Percentiles rank a stretch among this genome's conserved stretches.
phyloP scores from a whole-genome alignment of 1,140 invertebrate genomes.

The Cydia strobilella region DNA sequence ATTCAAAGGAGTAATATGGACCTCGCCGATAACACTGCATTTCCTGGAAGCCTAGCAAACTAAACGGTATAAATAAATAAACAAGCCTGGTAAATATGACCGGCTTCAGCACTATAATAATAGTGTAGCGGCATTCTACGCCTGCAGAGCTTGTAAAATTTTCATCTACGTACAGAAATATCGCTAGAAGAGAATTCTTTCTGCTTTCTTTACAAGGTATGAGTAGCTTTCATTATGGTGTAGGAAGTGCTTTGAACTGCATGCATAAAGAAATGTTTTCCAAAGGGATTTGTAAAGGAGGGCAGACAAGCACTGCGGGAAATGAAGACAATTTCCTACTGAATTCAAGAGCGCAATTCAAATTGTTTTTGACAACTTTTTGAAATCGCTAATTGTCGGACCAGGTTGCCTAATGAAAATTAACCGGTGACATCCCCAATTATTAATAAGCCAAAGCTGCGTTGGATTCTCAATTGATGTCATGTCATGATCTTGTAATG shows the following conservation, averaged over 20 bases:
- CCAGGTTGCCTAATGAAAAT: too few species aligned
- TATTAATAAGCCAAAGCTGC: too few species aligned
- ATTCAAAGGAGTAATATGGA: too few species aligned
- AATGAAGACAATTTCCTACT: constrained; percentile 49
- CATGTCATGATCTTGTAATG: too few species aligned
- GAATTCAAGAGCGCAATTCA: constrained; percentile 3
- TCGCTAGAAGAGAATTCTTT: not conserved
- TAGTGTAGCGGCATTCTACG: not conserved
- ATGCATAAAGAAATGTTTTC: constrained; percentile 45
- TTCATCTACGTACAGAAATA: not conserved
- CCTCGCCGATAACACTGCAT: too few species aligned
- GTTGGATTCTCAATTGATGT: too few species aligned
- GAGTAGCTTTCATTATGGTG: constrained; percentile 41
- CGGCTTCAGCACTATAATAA: not conserved
- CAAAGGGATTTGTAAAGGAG: constrained; percentile 41
- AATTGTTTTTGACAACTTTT: not conserved
- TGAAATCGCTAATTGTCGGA: not conserved
- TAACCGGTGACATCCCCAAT: too few species aligned
- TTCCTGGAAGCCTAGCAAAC: too few species aligned
- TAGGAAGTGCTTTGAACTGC: constrained; percentile 46
- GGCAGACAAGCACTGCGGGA: constrained; percentile 45
- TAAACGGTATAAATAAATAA: too few species aligned
- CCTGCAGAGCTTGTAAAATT: not conserved
- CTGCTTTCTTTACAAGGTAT: constrained; percentile 26
- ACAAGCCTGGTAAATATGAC: too few species aligned